Percentiles rank a stretch among this genome's conserved stretches.
These are phyloP conservation scores for Conops quadrifasciatus DNA, from an alignment of 2,888 invertebrate species.

Conservation along the genomic window DNA sequence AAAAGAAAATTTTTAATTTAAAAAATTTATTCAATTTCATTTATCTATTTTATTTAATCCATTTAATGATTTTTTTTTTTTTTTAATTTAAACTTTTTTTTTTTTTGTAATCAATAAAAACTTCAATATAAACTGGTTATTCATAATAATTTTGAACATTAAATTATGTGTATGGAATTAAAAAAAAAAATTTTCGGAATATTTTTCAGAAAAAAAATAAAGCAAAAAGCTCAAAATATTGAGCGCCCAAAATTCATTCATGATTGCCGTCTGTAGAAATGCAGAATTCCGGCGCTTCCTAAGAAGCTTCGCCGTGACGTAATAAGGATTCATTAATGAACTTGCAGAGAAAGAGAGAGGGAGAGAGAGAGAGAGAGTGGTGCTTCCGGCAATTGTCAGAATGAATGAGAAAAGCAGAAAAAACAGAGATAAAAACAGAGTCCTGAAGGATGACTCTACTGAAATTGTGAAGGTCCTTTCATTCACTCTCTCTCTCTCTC, in stretches of 20 bases:
- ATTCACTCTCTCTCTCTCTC: no score
- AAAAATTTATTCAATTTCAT: no score
- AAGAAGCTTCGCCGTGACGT: not conserved
- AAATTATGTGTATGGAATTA: no score
- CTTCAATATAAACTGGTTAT: no score
- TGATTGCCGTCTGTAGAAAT: slow-evolving; percentile 10
- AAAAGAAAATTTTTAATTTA: no score
- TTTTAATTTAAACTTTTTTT: not conserved
- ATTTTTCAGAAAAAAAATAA: not conserved
- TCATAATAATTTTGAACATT: no score
- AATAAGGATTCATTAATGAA: not conserved
- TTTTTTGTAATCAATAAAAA: no score
- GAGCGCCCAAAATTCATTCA: slow-evolving; percentile 3
- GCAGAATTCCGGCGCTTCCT: not conserved
- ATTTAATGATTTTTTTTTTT: not conserved
- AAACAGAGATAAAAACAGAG: no score
- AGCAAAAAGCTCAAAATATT: slow-evolving; percentile 10
- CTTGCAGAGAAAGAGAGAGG: not conserved
- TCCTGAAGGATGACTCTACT: no score
- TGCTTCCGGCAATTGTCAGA: not conserved
- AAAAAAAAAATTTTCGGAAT: not conserved
- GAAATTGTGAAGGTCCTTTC: no score
- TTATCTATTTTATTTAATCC: no score
- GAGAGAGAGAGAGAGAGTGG: not conserved
- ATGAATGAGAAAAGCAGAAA: no score